These are phyloP conservation scores for Empidonax alnorum DNA, from an alignment of 2,113 vertebrate species.

Conservation along the genomic window DNA sequence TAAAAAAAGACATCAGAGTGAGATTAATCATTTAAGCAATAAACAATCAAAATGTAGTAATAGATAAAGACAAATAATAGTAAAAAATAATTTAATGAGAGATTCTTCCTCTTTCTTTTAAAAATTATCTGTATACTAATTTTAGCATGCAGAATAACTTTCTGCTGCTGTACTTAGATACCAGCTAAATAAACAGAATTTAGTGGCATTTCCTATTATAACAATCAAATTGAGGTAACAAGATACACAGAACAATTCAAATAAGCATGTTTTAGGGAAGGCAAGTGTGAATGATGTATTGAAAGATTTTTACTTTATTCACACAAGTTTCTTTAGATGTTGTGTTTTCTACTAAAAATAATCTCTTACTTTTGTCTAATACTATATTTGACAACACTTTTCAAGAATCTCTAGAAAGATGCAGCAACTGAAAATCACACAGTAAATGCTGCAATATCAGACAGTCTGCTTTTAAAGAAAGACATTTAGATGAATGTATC, in stretches of 20 bases:
- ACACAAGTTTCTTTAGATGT: too few relatives aligned
- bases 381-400: background rate
- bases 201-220: background rate
- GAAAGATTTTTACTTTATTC: background rate
- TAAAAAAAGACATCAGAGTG: background rate
- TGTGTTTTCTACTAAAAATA: background rate
- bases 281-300: background rate
- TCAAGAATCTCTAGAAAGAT: background rate
- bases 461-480: background rate
- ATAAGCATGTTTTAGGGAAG: background rate
- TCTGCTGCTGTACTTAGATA: background rate
- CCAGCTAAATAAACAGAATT: background rate
- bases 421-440: background rate
- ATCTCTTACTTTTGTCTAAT: background rate
- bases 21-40: background rate
- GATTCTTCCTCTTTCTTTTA: background rate
- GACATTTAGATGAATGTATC: background rate
- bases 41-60: background rate
- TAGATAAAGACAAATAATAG: background rate
- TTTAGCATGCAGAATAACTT: background rate
- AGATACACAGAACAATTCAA: background rate
- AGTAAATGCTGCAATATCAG: background rate
- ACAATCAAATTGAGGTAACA: background rate
- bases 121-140: background rate
- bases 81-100: background rate